Percentiles rank a stretch among this genome's conserved stretches.
Conservation (phyloP, 2,888 invertebrate genomes). For the Heliconius hortense region DNA sequence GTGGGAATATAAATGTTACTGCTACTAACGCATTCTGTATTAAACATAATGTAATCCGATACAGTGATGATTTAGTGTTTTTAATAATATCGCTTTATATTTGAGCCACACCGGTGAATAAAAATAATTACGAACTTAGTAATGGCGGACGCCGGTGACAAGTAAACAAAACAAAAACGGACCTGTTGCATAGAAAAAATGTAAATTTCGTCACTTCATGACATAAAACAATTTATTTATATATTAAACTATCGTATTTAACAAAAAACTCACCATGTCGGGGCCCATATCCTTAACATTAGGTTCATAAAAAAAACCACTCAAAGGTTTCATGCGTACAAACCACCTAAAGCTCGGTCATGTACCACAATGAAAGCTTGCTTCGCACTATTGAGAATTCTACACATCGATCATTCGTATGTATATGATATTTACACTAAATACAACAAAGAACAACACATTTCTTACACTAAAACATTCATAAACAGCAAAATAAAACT, state of each 20-base stretch:
- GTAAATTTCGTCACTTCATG: constrained; percentile 63
- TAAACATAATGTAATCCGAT: constrained; percentile 27
- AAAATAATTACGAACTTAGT: constrained; percentile 66
- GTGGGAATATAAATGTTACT: constrained; percentile 24
- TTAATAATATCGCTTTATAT: constrained; percentile 25
- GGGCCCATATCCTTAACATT: constrained; percentile 92
- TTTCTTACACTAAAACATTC: constrained; percentile 63
- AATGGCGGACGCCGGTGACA: constrained; percentile 84
- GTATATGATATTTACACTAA: constrained; percentile 52
- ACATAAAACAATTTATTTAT: constrained; percentile 65
- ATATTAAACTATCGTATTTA: constrained; percentile 51
- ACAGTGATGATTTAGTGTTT: constrained; percentile 30
- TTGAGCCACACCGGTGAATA: constrained; percentile 69
- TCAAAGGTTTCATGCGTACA: constrained; percentile 86
- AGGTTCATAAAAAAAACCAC: constrained; percentile 85
- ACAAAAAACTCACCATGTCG: constrained; percentile 86
- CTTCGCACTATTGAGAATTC: constrained; percentile 55
- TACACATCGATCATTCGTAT: constrained; percentile 56
- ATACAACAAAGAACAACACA: constrained; percentile 55
- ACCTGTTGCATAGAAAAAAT: constrained; percentile 81
- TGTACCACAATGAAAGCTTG: constrained; percentile 68
- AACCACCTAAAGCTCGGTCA: constrained; percentile 73
- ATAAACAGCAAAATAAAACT: constrained; percentile 57
- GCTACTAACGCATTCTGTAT: constrained; percentile 13
- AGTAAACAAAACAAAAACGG: constrained; percentile 83